These are phyloP conservation scores for Clarias platycephalus DNA, from an alignment of 2,797 vertebrate genomes.

Conservation along the genomic window DNA sequence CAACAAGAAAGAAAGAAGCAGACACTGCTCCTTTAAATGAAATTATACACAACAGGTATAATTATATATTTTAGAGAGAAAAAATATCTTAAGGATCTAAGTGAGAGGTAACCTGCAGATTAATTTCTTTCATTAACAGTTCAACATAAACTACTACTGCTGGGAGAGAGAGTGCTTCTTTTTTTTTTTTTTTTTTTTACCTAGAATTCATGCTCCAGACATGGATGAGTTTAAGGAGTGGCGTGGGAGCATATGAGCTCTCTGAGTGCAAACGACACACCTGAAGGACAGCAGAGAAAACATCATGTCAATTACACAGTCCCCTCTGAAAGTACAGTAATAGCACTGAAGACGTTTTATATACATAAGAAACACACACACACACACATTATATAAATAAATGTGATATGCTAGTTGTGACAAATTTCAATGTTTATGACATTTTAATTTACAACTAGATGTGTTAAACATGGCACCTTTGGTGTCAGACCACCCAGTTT, in stretches of 20 bases:
- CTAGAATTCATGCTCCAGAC: conserved; percentile 90
- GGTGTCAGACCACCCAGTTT: no score
- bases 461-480: no score
- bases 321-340: background rate
- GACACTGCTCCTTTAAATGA: no score
- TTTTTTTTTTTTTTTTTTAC: conserved; percentile 63
- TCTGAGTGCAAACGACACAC: conserved; percentile 87
- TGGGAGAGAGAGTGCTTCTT: background rate
- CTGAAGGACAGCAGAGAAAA: conserved; percentile 64
- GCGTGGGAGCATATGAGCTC: conserved; percentile 89
- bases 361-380: no score
- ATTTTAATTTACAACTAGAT: no score
- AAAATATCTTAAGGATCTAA: background rate
- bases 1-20: no score
- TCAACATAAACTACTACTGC: background rate
- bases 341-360: background rate
- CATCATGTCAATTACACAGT: background rate
- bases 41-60: no score
- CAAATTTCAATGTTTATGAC: no score
- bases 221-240: conserved; percentile 88
- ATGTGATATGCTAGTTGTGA: no score
- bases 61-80: background rate
- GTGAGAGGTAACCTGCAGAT: background rate
- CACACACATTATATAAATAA: no score
- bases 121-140: background rate